Conservation (phyloP, 2,113 vertebrate species). For the Pimephales promelas region DNA sequence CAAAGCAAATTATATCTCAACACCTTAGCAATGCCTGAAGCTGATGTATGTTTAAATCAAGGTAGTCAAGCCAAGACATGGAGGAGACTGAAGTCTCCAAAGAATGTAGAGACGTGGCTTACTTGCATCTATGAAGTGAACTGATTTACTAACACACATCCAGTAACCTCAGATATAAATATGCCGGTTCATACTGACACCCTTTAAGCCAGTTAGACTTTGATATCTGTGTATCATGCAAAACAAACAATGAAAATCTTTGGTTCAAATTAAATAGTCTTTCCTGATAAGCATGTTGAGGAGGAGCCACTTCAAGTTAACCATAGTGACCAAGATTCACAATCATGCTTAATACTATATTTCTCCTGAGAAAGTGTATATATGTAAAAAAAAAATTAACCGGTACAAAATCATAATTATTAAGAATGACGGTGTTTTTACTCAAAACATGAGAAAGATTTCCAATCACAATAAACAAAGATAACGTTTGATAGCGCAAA, state of each 20-base stretch:
- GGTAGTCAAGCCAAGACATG: neutral
- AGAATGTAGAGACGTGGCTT: neutral
- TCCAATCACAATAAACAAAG: neutral
- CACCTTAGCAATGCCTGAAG: neutral
- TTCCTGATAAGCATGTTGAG: neutral
- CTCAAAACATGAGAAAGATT: neutral
- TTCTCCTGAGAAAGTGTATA: neutral
- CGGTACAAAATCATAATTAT: neutral
- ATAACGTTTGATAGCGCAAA: neutral
- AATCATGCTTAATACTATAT: neutral
- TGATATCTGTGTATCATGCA: neutral
- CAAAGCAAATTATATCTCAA: neutral
- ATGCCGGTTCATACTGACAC: neutral
- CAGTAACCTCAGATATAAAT: neutral
- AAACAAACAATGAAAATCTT: conserved; percentile 18
- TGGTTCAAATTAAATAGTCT: conserved; percentile 6
- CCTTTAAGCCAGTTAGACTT: conserved; percentile 19
- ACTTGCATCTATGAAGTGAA: neutral
- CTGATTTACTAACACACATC: conserved; percentile 7
- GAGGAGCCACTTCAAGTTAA: neutral
- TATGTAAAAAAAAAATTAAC: neutral
- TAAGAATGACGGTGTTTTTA: neutral
- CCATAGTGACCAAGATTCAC: neutral
- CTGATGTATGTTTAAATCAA: neutral
- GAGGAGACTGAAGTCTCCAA: neutral